These are phyloP conservation scores for Hyles vespertilio DNA, from an alignment of 1,140 invertebrate species.

Conservation along the genomic window DNA sequence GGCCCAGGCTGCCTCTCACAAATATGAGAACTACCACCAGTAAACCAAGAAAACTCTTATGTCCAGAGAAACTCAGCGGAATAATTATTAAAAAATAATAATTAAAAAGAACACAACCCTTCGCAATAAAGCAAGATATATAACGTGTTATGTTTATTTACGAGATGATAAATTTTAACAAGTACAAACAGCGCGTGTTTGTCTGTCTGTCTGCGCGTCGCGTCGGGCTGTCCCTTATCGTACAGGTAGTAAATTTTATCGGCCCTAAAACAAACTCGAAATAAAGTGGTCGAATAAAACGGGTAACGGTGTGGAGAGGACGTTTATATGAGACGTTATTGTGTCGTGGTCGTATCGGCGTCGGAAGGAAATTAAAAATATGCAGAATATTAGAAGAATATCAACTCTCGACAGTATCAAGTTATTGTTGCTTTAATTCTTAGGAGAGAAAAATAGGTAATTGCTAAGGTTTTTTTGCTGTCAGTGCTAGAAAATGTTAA, in stretches of 20 bases:
- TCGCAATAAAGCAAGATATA: slow-evolving; percentile 10
- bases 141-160: slow-evolving; percentile 43
- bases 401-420: no score
- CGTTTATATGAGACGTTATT: slow-evolving; percentile 4
- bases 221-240: slow-evolving; percentile 29
- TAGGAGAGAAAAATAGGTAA: no score
- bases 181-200: slow-evolving; percentile 14
- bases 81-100: no score
- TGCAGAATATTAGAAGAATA: no score
- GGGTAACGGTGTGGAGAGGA: neutral
- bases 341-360: slow-evolving; percentile 7
- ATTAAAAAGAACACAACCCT: neutral
- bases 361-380: no score
- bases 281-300: slow-evolving; percentile 36
- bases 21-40: no score
- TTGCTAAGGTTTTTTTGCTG: no score
- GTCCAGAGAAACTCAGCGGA: no score
- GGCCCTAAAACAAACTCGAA: slow-evolving; percentile 42
- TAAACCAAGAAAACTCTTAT: no score
- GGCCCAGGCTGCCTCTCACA: no score
- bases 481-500: no score
- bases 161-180: slow-evolving; percentile 44
- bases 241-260: slow-evolving; percentile 47
- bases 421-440: no score
- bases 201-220: slow-evolving; percentile 28